phyloP scores from a whole-genome alignment of 2,113 vertebrate species.

The Mobula birostris region DNA sequence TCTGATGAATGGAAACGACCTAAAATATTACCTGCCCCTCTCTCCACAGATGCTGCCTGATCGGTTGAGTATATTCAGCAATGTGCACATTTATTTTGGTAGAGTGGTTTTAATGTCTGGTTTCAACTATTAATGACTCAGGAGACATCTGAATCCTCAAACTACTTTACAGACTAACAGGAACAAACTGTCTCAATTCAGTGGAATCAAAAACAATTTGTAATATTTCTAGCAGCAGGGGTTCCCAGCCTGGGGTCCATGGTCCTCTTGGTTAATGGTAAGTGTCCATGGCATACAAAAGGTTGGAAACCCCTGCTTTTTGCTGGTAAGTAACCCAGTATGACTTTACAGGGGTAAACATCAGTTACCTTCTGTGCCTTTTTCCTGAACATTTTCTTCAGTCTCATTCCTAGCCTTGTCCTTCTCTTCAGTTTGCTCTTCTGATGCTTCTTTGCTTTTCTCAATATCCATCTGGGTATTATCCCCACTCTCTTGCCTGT shows the following conservation, averaged over 20 bases:
- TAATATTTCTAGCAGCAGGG: too few relatives aligned
- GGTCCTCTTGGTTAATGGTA: too few relatives aligned
- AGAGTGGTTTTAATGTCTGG: not conserved
- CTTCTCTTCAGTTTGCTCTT: slow-evolving; percentile 55
- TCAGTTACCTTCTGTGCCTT: slow-evolving; percentile 60
- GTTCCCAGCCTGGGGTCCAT: too few relatives aligned
- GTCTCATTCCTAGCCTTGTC: slow-evolving; percentile 50
- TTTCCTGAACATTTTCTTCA: slow-evolving; percentile 54
- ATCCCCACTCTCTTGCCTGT: slow-evolving; percentile 57
- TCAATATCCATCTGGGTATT: slow-evolving; percentile 54
- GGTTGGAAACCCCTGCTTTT: too few relatives aligned
- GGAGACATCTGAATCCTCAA: not conserved
- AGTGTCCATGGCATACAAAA: too few relatives aligned
- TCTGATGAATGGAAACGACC: too few relatives aligned
- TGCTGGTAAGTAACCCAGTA: not conserved
- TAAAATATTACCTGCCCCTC: too few relatives aligned
- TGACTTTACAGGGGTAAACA: not conserved
- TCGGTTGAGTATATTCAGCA: too few relatives aligned
- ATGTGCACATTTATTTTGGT: too few relatives aligned
- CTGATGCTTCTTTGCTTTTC: slow-evolving; percentile 46
- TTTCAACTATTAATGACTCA: not conserved
- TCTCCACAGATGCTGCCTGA: too few relatives aligned
- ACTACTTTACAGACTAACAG: not conserved
- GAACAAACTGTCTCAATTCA: not conserved
- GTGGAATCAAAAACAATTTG: not conserved